Evolutionary conservation across 2,113 vertebrate species (phyloP).

Genomic region (Anoplopoma fimbria): DNA sequence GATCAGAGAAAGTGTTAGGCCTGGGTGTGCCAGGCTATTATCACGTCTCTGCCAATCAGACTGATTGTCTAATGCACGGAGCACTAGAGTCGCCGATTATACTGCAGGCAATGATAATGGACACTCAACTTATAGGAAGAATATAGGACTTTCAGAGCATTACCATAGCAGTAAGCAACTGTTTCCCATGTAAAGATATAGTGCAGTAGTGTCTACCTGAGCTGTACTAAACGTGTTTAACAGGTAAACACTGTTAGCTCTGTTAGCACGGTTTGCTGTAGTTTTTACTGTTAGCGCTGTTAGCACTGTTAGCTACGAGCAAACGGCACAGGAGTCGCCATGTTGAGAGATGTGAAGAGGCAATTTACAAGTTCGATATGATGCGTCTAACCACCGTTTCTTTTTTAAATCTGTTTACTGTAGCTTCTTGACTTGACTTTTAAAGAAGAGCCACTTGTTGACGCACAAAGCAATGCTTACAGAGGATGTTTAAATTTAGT

Average conservation of each 20-base stretch:
- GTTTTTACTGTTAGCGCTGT: background rate
- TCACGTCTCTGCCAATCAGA: constrained; percentile 58
- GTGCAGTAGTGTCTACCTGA: background rate
- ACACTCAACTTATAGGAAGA: background rate
- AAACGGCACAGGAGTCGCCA: background rate
- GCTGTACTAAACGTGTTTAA: no score
- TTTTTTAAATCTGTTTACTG: background rate
- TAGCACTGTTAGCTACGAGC: background rate
- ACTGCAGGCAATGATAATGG: constrained; percentile 31
- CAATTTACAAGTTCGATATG: background rate
- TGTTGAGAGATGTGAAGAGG: background rate
- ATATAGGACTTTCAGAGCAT: background rate
- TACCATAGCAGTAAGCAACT: background rate
- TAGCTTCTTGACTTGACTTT: background rate
- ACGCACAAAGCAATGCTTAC: background rate
- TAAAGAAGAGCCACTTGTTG: constrained; percentile 22
- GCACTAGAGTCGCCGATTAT: constrained; percentile 22
- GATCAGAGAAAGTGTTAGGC: constrained; percentile 57
- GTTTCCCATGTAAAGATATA: background rate
- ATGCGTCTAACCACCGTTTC: background rate
- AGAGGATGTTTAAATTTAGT: constrained; percentile 10
- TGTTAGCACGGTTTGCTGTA: background rate
- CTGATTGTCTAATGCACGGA: constrained; percentile 47
- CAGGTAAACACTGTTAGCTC: no score
- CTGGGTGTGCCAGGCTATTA: constrained; percentile 20